Evolutionary conservation across 2,113 vertebrate species (phyloP).

Genomic region (Sylvia atricapilla): DNA sequence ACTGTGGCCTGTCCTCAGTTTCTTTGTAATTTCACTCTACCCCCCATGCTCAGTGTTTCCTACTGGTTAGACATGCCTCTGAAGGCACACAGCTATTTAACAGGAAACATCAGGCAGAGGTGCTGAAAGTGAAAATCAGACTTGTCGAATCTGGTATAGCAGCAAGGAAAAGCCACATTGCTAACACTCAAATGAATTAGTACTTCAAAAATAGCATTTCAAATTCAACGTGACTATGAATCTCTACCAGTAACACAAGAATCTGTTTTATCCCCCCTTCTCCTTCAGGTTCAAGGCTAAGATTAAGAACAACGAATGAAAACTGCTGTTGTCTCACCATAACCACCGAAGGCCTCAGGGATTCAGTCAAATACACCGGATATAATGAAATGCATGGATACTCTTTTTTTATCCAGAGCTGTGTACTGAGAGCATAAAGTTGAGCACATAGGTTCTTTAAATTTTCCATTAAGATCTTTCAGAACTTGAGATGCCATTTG

Average conservation of each 20-base stretch:
- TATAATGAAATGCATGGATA: not conserved
- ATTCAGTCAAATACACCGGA: not conserved
- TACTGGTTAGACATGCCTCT: not conserved
- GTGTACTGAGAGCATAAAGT: not conserved
- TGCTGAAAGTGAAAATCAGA: not conserved
- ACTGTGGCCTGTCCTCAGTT: not conserved
- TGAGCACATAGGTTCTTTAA: not conserved
- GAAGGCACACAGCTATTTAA: not conserved
- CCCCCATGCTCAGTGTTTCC: not conserved
- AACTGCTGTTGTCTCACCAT: not conserved
- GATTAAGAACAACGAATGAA: not conserved
- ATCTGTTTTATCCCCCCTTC: no score
- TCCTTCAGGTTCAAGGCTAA: not conserved
- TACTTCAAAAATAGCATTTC: not conserved
- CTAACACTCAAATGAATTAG: not conserved
- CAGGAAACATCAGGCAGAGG: not conserved
- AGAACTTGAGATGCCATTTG: not conserved
- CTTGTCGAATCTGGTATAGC: not conserved
- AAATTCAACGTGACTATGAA: not conserved
- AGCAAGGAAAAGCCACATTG: not conserved
- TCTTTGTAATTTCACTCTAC: not conserved
- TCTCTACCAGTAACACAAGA: not conserved
- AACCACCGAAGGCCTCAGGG: not conserved
- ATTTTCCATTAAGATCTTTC: not conserved
- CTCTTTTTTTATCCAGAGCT: not conserved